phyloP scores from a whole-genome alignment of 1,140 invertebrate genomes.

The Branchinecta lynchi region DNA sequence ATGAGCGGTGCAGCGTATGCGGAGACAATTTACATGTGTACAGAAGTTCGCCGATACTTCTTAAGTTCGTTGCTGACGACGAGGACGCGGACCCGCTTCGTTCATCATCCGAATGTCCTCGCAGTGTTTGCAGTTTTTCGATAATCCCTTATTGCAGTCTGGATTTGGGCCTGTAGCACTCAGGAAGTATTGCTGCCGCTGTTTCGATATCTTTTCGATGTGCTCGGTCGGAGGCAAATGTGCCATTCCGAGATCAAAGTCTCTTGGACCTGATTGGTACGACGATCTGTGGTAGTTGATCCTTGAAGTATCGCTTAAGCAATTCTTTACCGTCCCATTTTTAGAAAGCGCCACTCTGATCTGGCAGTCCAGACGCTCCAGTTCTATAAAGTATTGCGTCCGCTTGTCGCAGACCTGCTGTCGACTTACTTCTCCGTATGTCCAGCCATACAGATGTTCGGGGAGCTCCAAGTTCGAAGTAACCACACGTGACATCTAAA shows the following conservation, averaged over 20 bases:
- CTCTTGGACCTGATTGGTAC: neutral
- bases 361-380: neutral
- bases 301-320: neutral
- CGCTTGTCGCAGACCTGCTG: neutral
- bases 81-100: too few relatives aligned
- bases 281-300: slow-evolving; percentile 1
- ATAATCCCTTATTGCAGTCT: too few relatives aligned
- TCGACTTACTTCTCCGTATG: neutral
- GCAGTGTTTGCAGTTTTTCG: too few relatives aligned
- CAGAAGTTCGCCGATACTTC: too few relatives aligned
- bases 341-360: neutral
- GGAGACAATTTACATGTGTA: too few relatives aligned
- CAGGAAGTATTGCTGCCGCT: too few relatives aligned
- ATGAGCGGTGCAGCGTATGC: too few relatives aligned
- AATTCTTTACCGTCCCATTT: neutral
- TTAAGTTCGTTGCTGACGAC: too few relatives aligned
- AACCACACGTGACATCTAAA: neutral
- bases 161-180: too few relatives aligned
- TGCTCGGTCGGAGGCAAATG: too few relatives aligned
- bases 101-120: too few relatives aligned
- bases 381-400: neutral
- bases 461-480: neutral
- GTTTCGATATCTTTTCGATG: too few relatives aligned
- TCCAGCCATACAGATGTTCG: neutral
- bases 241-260: neutral